Evolutionary conservation across 1,140 invertebrate species (phyloP), one percentile per base, ranked within the genome.

Genomic region (Phymastichus coffea): DNA sequence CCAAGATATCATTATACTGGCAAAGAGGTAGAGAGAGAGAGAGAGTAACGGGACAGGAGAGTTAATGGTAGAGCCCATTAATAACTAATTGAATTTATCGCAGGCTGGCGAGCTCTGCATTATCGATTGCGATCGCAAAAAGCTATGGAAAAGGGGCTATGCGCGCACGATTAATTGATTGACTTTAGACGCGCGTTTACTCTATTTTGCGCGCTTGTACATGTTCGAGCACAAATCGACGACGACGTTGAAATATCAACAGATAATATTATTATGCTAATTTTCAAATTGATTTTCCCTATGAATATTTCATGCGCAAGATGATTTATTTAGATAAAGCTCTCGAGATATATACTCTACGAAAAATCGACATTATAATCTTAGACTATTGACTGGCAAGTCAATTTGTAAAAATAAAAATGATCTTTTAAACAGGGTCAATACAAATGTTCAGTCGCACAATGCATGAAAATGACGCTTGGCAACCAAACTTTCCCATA

Each of bases 1-100:
- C n/a, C n/a, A n/a, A n/a, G n/a, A n/a, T n/a, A n/a, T n/a, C n/a
- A n/a, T n/a, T n/a, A n/a, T n/a, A n/a, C n/a, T n/a, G 26, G 49
- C 40, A 59, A 48, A 26, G 12, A 41, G 14, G 37, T 23, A 19
- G n/a, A 33, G 49, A 46, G 38, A 53, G 28, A 46, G 37, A 64
- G 51, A 61, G 53, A 62, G 6, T 57, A 63, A 57, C 40, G 15
- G 33, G 43, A 61, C 54, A 64, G 63, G 28, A 33, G 28, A 33
- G 28, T 7, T 6, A 33, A 12, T 7, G 43, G 51, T 33, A 60
- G 35, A 17, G 44, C 49, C 58, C 49, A 60, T 60, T 54, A 60
- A 68, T 74, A 72, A 73, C 71, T 74, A 74, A 74, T 74, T 71
- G 67, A 63, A 67, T 72, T 62, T 66, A 67, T 66, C 58, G 51